phyloP scores from a whole-genome alignment of 2,113 vertebrate species.

The Gadus chalcogrammus region DNA sequence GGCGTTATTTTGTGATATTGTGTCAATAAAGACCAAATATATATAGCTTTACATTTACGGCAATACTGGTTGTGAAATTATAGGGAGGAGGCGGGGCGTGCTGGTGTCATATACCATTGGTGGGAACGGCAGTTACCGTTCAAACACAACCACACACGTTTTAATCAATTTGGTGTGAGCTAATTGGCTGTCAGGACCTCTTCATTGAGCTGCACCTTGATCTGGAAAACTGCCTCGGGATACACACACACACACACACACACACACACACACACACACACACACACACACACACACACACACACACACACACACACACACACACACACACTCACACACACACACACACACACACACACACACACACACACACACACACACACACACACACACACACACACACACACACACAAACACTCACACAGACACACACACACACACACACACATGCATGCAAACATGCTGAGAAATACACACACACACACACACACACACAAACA shows the following conservation, averaged over 20 bases:
- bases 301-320: slow-evolving; percentile 23
- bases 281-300: not conserved
- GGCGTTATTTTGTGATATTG: no score
- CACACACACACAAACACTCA: slow-evolving; percentile 2
- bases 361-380: not conserved
- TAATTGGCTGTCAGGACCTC: slow-evolving; percentile 64
- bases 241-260: not conserved
- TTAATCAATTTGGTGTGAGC: slow-evolving; percentile 54
- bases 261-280: slow-evolving; percentile 23
- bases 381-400: slow-evolving; percentile 23
- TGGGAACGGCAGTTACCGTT: no score
- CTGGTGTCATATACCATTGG: no score
- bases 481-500: not conserved
- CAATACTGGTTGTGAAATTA: no score
- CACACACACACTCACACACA: not conserved
- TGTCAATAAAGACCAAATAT: no score
- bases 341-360: not conserved
- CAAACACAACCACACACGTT: slow-evolving; percentile 14
- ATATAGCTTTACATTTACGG: no score
- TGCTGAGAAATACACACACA: no score
- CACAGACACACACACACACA: slow-evolving; percentile 11
- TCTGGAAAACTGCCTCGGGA: slow-evolving; percentile 47
- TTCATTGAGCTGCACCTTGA: slow-evolving; percentile 55
- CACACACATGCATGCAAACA: no score
- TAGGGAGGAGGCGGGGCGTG: no score